Evolutionary conservation across 2,888 invertebrate species (phyloP), one percentile per base, ranked within the genome.

Genomic region (Andrena haemorrhoa): DNA sequence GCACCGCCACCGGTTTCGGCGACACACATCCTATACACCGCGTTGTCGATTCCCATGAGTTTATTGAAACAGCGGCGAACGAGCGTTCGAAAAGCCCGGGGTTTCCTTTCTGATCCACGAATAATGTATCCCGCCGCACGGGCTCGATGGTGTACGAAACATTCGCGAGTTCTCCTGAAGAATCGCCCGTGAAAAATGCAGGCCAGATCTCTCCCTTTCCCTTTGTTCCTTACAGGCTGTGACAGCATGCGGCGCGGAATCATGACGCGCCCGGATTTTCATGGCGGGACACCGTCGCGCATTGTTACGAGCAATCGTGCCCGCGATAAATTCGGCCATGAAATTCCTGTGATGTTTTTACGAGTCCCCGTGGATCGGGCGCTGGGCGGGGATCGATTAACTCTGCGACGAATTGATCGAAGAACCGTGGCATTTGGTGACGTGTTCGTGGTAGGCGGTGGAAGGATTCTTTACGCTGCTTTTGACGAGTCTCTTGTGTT

Each of bases 41-140:
- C 82, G 85, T 86, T 88, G 89, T 87, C 89, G 85, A 91, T 90
- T 91, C 91, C 90, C 91, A 87, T 87, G 90, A 89, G 91, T 89
- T 90, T 88, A 89, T 90, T 85, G 89, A 88, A 90, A 90, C 81
- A 86, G 82, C 86, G 84, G 85, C 80, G 83, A 77, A 86, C 85
- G 80, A 72, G 75, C 82, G 82, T 81, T 82, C 83, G 83, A 83
- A 85, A 83, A 78, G 69, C 76, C 75, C 70, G 56, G 53, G 70
- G 75, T 76, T 82, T 63, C 73, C 51, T 29, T 51, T 41, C 56
- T 35, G 49, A 58, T 26, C 29, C 70, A 74, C 81, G 79, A 87
- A 77, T 82, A 83, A 87, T 78, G 65, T 65, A 79, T 71, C 29
- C 20, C 2, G 35, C 51, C 51, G 61, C 64, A 53, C 51, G 7